Base-by-base conservation (phyloP, 1,140 invertebrate species). In the Drosophila santomea region DNA sequence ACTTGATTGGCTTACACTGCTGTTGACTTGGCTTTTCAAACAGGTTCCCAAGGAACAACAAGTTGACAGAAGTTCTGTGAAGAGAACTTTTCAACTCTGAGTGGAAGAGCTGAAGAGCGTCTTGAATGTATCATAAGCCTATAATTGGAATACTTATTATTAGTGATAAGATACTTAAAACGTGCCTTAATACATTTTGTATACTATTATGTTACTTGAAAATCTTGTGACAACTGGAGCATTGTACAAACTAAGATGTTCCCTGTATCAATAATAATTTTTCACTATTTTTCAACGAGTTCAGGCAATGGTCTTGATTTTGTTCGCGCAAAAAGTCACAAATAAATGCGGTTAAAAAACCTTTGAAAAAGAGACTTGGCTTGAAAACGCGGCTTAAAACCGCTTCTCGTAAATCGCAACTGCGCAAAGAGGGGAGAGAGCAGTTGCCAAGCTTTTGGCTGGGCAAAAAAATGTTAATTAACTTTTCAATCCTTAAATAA, bases 401-500 rank as follows among this genome's bases (percentile, higher is more conserved):
- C 82, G 79, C 66, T 73, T 63, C 79, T 68, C 82, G 83, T 86
- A 86, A 86, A 88, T 86, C 82, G 82, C 64, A 7, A 45, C 60
- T 57, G 54, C 44, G 55, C 57, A 32, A 39, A 36, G 2, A 7
- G 32, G 32, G 28, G 48, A 15, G 43, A 28, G 35, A 55, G 48
- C 48, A 17, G 56, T 38, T 39, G 55, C 45, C 50, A 41, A 55
- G 44, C 61, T 60, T 78, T 72, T 80, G 84, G 84, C 84, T 80
- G 67, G 63, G 86, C 82, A 88, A 91, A 91, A 91, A 91, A 91
- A 91, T 91, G 90, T 91, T 91, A 91, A 91, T 91, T 91, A 91
- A 91, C 90, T 91, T 91, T 91, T 91, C 90, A 91, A 91, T 91
- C 91, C 90, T 91, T 91, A 91, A 91, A 91, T 91, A 91, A 91